A percentile compares a stretch with the other conserved stretches of the same genome.
phyloP scores from a whole-genome alignment of 2,797 vertebrate species.

The Melanotaenia boesemani region DNA sequence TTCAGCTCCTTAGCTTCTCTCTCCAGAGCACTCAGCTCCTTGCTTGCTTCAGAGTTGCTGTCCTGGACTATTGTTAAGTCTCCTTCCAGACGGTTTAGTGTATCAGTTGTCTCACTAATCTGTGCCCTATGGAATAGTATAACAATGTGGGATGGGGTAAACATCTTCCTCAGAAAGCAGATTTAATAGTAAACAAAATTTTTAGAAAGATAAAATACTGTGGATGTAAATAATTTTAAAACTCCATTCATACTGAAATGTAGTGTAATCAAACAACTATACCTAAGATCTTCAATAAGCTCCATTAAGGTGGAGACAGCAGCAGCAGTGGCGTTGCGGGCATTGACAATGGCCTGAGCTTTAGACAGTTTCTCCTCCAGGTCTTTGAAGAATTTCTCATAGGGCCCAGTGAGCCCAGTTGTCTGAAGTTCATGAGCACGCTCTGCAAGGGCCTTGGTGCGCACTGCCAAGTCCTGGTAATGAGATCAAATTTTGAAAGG shows the following conservation, averaged over 20 bases:
- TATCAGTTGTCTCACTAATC: constrained; percentile 91
- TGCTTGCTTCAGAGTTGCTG: constrained; percentile 91
- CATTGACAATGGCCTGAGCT: constrained; percentile 86
- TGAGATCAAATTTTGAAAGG: neutral
- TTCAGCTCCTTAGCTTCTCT: constrained; percentile 89
- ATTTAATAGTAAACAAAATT: neutral
- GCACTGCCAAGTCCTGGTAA: constrained; percentile 86
- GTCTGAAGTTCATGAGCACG: constrained; percentile 88
- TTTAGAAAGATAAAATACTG: neutral
- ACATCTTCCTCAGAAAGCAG: neutral
- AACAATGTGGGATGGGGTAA: neutral
- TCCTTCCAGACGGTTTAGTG: constrained; percentile 89
- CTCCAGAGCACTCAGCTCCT: constrained; percentile 88
- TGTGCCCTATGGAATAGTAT: constrained; percentile 79
- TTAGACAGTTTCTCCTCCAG: constrained; percentile 89
- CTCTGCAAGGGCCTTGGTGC: constrained; percentile 84
- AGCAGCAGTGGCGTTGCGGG: constrained; percentile 88
- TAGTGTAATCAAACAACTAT: neutral
- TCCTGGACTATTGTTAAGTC: constrained; percentile 91
- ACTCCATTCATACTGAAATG: neutral
- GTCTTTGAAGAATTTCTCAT: constrained; percentile 86
- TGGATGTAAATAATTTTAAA: neutral
- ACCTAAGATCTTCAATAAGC: constrained; percentile 89
- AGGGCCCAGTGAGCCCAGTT: constrained; percentile 88
- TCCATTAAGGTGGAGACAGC: constrained; percentile 85